Base-by-base conservation (phyloP, 2,113 vertebrate species). In the Gallinago undulata region DNA sequence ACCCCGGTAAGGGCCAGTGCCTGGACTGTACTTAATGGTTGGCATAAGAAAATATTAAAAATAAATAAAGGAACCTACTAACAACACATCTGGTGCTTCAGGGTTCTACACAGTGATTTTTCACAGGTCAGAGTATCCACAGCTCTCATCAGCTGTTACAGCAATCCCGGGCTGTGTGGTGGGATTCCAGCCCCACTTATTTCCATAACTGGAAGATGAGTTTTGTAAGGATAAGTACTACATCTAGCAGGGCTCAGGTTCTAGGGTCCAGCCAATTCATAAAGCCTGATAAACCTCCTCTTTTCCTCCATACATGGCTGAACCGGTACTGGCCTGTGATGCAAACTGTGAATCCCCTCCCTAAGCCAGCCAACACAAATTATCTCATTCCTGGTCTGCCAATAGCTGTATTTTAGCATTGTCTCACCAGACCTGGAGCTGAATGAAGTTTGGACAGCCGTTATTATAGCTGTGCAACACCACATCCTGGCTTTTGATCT, bases 401-500 rank as follows among this genome's bases (percentile, higher is more conserved):
- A 67, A 7, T 63, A 57, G 66, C 77, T 96, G 66, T 6, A 31
- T 89, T 96, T 90, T 68, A 93, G 76, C 76, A 68, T 67, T 94
- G 76, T 96, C 94, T 95, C 91, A 84, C 37, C 70, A 84, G 91
- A 93, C 81, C 94, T 93, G 74, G 62, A 95, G 91, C 93, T 87
- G 92, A 78, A 67, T 1, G 3, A 89, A 78, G 72, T 84, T 31
- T 95, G 86, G 83, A 48, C 35, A 84, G 83, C 86, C 12, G 2
- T 87, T 68, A 76, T 91, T 90, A 79, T 57, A 37, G 68, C 88
- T 84, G 69, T 81, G 83, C 77, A 87, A 79, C 88, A 86, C 94
- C 95, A 92, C 93, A 91, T 96, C 95, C 95, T 90, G 96, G 95
- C 90, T 89, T 96, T 93, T 95, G 86, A 96, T 96, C 92, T 94